A percentile compares a stretch with the other conserved stretches of the same genome.
Conservation (phyloP, 92 coral and sea anemone genomes). For the Porites cylindrica region DNA sequence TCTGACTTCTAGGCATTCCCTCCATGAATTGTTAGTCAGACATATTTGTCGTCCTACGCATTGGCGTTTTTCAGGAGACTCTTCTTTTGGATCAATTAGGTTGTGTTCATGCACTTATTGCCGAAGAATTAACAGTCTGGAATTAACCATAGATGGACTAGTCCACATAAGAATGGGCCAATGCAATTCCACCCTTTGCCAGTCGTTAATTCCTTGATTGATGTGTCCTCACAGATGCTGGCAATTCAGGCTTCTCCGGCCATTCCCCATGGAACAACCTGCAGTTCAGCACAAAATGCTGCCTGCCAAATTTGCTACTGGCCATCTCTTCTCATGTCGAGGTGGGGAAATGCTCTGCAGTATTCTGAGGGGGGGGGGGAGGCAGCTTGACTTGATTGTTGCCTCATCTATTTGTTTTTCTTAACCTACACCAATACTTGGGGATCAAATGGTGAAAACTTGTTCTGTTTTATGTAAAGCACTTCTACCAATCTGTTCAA, state of each 20-base stretch:
- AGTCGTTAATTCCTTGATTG: conserved; percentile 15
- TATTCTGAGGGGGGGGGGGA: too few species aligned
- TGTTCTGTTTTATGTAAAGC: not conserved
- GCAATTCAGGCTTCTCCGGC: conserved; percentile 34
- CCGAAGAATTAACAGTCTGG: too few species aligned
- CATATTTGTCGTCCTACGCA: too few species aligned
- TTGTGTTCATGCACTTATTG: too few species aligned
- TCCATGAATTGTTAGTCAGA: too few species aligned
- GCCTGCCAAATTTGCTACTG: conserved; percentile 40
- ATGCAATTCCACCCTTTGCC: not conserved
- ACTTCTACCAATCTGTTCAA: not conserved
- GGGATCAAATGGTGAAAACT: not conserved
- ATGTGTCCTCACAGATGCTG: conserved; percentile 2
- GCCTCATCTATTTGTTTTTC: too few species aligned
- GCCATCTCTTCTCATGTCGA: conserved; percentile 29
- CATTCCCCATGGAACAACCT: conserved; percentile 16
- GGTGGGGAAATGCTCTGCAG: too few species aligned
- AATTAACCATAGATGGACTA: too few species aligned
- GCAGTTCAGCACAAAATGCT: conserved; percentile 41
- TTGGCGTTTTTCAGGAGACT: too few species aligned
- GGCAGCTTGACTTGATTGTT: too few species aligned
- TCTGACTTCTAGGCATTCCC: too few species aligned
- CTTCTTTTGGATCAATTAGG: too few species aligned
- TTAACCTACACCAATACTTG: not conserved
- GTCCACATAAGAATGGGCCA: not conserved